Percentiles rank a stretch among this genome's conserved stretches.
phyloP scores from a whole-genome alignment of 37 sponge, comb jelly and placozoan genomes.

The Petrosia ficiformis region DNA sequence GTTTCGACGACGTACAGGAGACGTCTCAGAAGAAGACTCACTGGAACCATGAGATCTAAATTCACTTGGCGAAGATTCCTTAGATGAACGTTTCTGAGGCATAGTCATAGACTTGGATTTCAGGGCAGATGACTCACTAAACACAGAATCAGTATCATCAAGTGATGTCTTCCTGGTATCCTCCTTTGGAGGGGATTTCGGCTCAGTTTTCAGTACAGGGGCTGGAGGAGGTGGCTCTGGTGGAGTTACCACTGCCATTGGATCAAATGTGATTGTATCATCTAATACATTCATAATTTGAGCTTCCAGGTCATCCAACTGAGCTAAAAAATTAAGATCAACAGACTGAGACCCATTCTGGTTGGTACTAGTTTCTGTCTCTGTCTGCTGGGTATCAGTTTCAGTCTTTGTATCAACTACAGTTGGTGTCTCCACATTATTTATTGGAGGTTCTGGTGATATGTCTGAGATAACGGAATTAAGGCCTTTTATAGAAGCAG shows the following conservation, averaged over 20 bases:
- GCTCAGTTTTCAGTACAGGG: not conserved
- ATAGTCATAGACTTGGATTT: not conserved
- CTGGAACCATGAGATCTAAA: not conserved
- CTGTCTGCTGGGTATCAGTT: not conserved
- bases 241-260: not conserved
- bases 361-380: not conserved
- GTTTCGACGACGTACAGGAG: not conserved
- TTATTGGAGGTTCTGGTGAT: not conserved
- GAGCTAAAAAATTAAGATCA: slow-evolving; percentile 9
- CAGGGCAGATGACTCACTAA: too few relatives aligned
- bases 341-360: not conserved
- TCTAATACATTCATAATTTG: slow-evolving; percentile 22
- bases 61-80: not conserved
- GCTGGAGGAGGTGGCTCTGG: not conserved
- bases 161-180: too few relatives aligned
- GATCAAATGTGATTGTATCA: slow-evolving; percentile 10
- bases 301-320: slow-evolving; percentile 36
- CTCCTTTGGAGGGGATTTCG: not conserved
- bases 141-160: too few relatives aligned
- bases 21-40: not conserved
- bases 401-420: not conserved
- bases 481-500: slow-evolving; percentile 31
- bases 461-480: not conserved
- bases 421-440: not conserved
- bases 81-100: not conserved